These are phyloP conservation scores for Sarcophaga peregrina DNA, from an alignment of 1,140 invertebrate genomes.

Conservation along the genomic window DNA sequence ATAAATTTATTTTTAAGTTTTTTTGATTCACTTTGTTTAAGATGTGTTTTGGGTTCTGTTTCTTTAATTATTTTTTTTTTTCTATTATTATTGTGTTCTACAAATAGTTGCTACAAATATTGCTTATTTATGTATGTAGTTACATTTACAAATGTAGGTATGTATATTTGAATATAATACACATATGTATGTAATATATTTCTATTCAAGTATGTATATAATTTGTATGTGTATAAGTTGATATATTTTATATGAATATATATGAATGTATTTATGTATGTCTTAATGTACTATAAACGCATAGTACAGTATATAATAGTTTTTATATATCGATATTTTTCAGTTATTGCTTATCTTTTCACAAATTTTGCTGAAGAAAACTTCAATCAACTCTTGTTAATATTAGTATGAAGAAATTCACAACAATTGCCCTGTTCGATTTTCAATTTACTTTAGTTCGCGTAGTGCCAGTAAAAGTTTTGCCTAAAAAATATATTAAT, in stretches of 20 bases:
- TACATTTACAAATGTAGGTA: slow-evolving; percentile 4
- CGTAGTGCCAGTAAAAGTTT: too few species aligned
- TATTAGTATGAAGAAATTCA: too few species aligned
- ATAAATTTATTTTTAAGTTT: background rate
- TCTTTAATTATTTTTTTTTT: background rate
- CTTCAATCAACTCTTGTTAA: slow-evolving; percentile 21
- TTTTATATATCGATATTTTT: slow-evolving; percentile 36
- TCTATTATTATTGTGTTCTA: background rate
- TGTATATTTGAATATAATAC: background rate
- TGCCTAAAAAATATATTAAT: too few species aligned
- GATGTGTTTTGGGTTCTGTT: background rate
- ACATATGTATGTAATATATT: background rate
- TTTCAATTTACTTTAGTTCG: too few species aligned
- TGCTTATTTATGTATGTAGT: slow-evolving; percentile 24
- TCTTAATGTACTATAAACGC: slow-evolving; percentile 3
- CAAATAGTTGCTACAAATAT: slow-evolving; percentile 18
- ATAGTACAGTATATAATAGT: slow-evolving; percentile 9
- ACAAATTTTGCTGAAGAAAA: slow-evolving; percentile 27
- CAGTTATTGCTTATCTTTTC: slow-evolving; percentile 36
- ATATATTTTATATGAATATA: background rate
- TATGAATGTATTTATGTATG: slow-evolving; percentile 28
- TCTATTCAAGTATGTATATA: background rate
- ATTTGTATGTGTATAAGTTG: slow-evolving; percentile 18
- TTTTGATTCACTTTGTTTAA: background rate
- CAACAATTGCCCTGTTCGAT: too few species aligned